Evolutionary conservation across 1,140 invertebrate genomes (phyloP).

Genomic region (Drosophila biarmipes): DNA sequence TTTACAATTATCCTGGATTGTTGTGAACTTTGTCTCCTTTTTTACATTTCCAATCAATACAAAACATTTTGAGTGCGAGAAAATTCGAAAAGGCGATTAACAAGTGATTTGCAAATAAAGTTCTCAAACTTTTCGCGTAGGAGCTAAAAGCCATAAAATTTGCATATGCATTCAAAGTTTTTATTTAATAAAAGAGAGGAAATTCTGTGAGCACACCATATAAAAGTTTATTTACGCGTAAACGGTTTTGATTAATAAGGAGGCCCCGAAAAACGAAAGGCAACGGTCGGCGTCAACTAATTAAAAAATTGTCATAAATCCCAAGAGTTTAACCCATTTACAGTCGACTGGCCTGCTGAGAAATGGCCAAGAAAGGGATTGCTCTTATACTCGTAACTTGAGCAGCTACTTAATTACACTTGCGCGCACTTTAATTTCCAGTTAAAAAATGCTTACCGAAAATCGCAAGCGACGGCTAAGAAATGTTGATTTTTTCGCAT

Average conservation of each 20-base stretch:
- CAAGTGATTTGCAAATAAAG: slow-evolving; percentile 30
- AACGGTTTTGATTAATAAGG: slow-evolving; percentile 47
- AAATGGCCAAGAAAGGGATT: slow-evolving; percentile 61
- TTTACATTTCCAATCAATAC: slow-evolving; percentile 48
- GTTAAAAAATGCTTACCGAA: slow-evolving; percentile 50
- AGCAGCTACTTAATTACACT: slow-evolving; percentile 80
- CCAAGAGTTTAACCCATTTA: slow-evolving; percentile 69
- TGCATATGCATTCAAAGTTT: slow-evolving; percentile 15
- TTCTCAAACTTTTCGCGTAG: slow-evolving; percentile 14
- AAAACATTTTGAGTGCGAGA: not conserved
- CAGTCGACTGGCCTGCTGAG: slow-evolving; percentile 62
- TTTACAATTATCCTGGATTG: slow-evolving; percentile 46
- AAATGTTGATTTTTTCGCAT: slow-evolving; percentile 64
- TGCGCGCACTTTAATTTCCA: slow-evolving; percentile 80
- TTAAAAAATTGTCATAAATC: slow-evolving; percentile 82
- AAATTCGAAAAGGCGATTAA: slow-evolving; percentile 41
- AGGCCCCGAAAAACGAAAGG: slow-evolving; percentile 1
- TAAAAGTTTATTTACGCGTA: slow-evolving; percentile 41
- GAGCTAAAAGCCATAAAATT: slow-evolving; percentile 12
- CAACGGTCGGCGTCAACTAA: slow-evolving; percentile 45
- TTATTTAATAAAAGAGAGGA: not conserved
- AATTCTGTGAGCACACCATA: not conserved
- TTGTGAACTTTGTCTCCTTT: slow-evolving; percentile 31
- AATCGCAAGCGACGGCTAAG: slow-evolving; percentile 31
- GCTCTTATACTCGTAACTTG: slow-evolving; percentile 41